phyloP scores from a whole-genome alignment of 2,797 vertebrate species.

The Xenops minutus region DNA sequence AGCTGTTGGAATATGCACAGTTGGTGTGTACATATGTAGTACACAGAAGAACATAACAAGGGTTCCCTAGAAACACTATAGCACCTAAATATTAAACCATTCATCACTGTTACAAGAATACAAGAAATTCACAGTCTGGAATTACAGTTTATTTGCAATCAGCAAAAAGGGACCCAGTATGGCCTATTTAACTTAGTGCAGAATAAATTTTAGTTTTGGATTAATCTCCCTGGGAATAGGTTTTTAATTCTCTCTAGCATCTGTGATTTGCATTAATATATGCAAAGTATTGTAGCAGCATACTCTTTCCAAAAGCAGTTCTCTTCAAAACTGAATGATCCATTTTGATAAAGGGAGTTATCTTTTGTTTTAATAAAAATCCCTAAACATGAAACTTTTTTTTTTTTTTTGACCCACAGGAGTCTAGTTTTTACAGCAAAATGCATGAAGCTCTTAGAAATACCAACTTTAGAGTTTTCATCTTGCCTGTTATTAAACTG shows the following conservation, averaged over 20 bases:
- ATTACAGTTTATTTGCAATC: not conserved
- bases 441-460: not conserved
- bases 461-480: not conserved
- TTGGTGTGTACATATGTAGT: not conserved
- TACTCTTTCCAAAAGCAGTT: not conserved
- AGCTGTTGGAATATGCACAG: not conserved
- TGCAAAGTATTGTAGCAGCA: not conserved
- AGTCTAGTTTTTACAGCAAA: not conserved
- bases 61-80: not conserved
- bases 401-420: not conserved
- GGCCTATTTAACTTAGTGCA: not conserved
- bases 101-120: not conserved
- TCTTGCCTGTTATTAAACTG: not conserved
- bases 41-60: not conserved
- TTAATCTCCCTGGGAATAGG: not conserved
- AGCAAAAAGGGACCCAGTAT: not conserved
- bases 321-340: not conserved
- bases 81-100: not conserved
- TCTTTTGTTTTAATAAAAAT: not conserved
- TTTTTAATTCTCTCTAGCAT: not conserved
- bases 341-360: not conserved
- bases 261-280: constrained; percentile 22
- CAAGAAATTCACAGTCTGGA: not conserved
- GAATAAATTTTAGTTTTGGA: constrained; percentile 17
- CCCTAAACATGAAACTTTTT: not conserved